phyloP scores from a whole-genome alignment of 2,797 vertebrate species.

The Halcyon chelicuti region DNA sequence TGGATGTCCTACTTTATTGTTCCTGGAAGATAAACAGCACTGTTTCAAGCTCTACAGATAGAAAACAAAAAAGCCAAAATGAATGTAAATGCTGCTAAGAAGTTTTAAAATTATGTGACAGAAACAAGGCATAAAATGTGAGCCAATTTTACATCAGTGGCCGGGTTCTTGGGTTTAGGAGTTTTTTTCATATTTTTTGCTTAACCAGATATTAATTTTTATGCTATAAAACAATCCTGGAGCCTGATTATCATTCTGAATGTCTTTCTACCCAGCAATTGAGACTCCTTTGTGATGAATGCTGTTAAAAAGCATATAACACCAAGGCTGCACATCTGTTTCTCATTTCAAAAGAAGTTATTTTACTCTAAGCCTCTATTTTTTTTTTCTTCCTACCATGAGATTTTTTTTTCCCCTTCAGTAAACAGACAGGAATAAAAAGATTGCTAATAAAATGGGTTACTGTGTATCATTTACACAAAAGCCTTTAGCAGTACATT shows the following conservation, averaged over 20 bases:
- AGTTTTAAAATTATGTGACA: not conserved
- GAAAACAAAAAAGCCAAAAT: not conserved
- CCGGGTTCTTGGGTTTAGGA: not conserved
- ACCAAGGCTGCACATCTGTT: conserved; percentile 49
- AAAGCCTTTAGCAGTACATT: not conserved
- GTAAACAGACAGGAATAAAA: not conserved
- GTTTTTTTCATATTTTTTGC: not conserved
- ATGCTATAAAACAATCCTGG: not conserved
- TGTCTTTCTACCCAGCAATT: not conserved
- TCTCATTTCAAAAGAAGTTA: conserved; percentile 22
- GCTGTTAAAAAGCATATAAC: not conserved
- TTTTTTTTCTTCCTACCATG: not conserved
- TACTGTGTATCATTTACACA: not conserved
- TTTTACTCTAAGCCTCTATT: not conserved
- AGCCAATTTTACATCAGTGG: not conserved
- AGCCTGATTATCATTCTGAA: not conserved
- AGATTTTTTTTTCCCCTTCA: not conserved
- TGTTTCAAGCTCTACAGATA: not conserved
- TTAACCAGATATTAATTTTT: not conserved
- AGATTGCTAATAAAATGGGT: not conserved
- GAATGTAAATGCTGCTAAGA: not conserved
- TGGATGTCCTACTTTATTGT: not conserved
- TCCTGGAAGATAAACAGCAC: not conserved
- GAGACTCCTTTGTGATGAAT: not conserved
- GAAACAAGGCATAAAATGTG: not conserved